Evolutionary conservation across 2,113 vertebrate species (phyloP).

Genomic region (Candoia aspera): DNA sequence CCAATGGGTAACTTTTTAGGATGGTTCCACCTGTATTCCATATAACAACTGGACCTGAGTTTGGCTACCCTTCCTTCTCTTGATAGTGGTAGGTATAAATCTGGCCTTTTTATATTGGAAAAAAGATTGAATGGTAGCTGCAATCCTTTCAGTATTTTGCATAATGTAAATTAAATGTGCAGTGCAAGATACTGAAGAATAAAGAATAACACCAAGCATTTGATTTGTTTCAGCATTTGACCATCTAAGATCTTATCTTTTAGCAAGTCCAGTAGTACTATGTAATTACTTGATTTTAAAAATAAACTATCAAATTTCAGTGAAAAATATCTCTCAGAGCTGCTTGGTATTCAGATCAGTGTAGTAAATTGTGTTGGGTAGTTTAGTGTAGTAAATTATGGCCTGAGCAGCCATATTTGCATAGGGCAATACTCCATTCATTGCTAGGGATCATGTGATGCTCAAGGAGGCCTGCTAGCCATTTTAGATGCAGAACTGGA

Average conservation of each 20-base stretch:
- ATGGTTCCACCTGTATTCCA: not conserved
- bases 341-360: not conserved
- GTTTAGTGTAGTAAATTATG: not conserved
- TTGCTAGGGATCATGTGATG: not conserved
- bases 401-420: not conserved
- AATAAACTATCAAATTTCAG: not conserved
- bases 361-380: not conserved
- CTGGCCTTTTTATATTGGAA: not conserved
- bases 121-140: not conserved
- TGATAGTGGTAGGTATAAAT: not conserved
- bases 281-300: not conserved
- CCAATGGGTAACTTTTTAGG: not conserved
- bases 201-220: not conserved
- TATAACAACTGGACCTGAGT: not conserved
- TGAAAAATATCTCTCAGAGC: not conserved
- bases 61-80: not conserved
- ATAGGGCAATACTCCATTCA: not conserved
- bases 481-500: not conserved
- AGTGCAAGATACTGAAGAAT: not conserved
- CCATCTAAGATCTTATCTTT: not conserved
- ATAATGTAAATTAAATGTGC: not conserved
- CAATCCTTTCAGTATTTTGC: not conserved
- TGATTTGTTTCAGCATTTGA: not conserved
- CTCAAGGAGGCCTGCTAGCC: not conserved
- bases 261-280: not conserved